Evolutionary conservation across 2,888 invertebrate genomes (phyloP).

Genomic region (Prionchulus punctatus): DNA sequence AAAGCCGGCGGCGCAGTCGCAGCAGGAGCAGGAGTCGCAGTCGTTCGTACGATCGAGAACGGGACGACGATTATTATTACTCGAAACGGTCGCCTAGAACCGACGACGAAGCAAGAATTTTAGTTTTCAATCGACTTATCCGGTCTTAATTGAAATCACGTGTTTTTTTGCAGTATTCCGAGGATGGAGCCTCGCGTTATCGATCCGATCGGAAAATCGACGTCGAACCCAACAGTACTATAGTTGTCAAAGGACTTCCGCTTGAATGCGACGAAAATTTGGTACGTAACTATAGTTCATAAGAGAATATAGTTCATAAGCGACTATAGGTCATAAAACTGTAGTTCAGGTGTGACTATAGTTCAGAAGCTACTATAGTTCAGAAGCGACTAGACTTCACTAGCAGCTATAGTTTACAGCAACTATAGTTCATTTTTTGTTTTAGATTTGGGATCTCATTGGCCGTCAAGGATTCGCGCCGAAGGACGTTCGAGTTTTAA

Average conservation of each 20-base stretch:
- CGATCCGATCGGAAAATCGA: background rate
- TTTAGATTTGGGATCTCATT: conserved; percentile 8
- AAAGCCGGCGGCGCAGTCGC: conserved; percentile 1
- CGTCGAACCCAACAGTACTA: background rate
- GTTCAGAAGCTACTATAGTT: too few relatives aligned
- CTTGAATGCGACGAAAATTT: background rate
- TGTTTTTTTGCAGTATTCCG: background rate
- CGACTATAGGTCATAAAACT: too few relatives aligned
- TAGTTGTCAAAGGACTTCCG: background rate
- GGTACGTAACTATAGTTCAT: background rate
- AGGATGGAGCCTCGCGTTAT: background rate
- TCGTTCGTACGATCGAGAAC: background rate
- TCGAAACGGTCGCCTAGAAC: background rate
- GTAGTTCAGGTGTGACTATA: too few relatives aligned
- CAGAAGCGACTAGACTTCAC: too few relatives aligned
- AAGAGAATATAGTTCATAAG: background rate
- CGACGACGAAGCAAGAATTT: too few relatives aligned
- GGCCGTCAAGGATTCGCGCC: conserved; percentile 10
- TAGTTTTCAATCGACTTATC: background rate
- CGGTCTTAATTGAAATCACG: background rate
- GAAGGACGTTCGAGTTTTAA: conserved; percentile 8
- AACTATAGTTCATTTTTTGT: too few relatives aligned
- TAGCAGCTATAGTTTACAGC: too few relatives aligned
- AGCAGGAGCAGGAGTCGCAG: background rate
- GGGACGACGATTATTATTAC: background rate